Percentiles rank a stretch among this genome's conserved stretches.
Evolutionary conservation across 2,113 vertebrate species (phyloP).

Genomic region (Gambusia affinis): DNA sequence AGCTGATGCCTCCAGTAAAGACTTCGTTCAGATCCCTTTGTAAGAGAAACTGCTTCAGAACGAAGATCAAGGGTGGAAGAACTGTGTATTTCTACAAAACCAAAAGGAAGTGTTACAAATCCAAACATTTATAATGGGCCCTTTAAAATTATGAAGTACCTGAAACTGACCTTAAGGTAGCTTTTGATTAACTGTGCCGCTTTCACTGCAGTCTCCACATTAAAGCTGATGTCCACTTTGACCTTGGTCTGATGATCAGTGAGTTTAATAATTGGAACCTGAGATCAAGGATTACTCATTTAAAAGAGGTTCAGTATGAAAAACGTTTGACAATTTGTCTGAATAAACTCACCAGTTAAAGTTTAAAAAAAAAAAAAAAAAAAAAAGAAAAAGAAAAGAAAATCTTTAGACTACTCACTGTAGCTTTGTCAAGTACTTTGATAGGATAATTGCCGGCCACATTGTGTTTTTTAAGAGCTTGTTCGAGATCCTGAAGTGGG

Average conservation of each 20-base stretch:
- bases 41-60: slow-evolving; percentile 85
- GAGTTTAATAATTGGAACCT: slow-evolving; percentile 98
- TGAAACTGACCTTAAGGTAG: slow-evolving; percentile 87
- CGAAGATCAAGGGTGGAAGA: slow-evolving; percentile 84
- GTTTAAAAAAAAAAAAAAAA: background rate
- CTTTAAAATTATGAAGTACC: accelerated
- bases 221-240: slow-evolving; percentile 99
- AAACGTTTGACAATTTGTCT: background rate
- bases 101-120: background rate
- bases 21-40: slow-evolving; percentile 85
- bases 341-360: background rate
- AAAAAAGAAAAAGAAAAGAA: background rate
- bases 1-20: slow-evolving; percentile 85
- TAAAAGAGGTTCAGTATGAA: background rate
- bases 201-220: slow-evolving; percentile 97
- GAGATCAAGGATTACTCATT: slow-evolving; percentile 5
- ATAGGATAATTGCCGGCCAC: slow-evolving; percentile 91
- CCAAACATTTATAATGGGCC: background rate
- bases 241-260: slow-evolving; percentile 97
- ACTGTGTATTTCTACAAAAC: slow-evolving; percentile 79
- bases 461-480: slow-evolving; percentile 90
- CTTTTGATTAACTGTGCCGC: slow-evolving; percentile 95
- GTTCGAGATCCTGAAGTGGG: slow-evolving; percentile 92
- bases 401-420: slow-evolving; percentile 78
- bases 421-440: slow-evolving; percentile 98